phyloP scores from a whole-genome alignment of 30 jellyfish, hydroid and myxozoan species.

The Mastigias papua region DNA sequence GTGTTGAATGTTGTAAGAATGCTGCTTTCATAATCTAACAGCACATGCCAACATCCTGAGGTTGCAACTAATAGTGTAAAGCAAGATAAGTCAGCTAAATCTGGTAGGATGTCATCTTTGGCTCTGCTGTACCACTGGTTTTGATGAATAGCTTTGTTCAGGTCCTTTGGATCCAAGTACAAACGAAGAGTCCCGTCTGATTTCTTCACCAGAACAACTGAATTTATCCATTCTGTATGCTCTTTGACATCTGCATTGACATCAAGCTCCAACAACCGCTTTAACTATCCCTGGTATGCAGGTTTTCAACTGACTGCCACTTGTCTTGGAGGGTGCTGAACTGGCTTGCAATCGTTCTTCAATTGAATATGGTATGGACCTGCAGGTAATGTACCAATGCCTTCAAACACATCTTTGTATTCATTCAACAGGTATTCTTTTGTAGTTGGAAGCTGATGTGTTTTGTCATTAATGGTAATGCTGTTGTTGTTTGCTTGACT shows the following conservation, averaged over 20 bases:
- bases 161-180: constrained; percentile 65
- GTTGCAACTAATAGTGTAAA: constrained; percentile 14
- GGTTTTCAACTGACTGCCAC: constrained; percentile 37
- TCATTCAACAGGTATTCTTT: constrained; percentile 30
- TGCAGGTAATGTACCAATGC: constrained; percentile 37
- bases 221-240: constrained; percentile 66
- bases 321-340: constrained; percentile 57
- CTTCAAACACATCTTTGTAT: constrained; percentile 66
- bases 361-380: constrained; percentile 46
- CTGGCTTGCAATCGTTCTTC: constrained; percentile 29
- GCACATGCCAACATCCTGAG: constrained; percentile 30
- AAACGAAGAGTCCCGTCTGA: constrained; percentile 73
- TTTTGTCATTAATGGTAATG: background rate
- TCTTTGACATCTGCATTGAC: constrained; percentile 58
- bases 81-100: constrained; percentile 11
- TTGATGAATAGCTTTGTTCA: constrained; percentile 40
- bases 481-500: background rate
- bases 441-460: background rate
- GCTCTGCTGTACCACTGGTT: constrained; percentile 22
- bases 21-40: constrained; percentile 25
- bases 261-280: constrained; percentile 56
- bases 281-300: constrained; percentile 47
- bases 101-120: constrained; percentile 56
- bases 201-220: constrained; percentile 49
- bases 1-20: constrained; percentile 42